Percentiles rank a stretch among this genome's conserved stretches.
These are phyloP conservation scores for Drosophila merina DNA, from an alignment of 2,888 invertebrate genomes.

Conservation along the genomic window DNA sequence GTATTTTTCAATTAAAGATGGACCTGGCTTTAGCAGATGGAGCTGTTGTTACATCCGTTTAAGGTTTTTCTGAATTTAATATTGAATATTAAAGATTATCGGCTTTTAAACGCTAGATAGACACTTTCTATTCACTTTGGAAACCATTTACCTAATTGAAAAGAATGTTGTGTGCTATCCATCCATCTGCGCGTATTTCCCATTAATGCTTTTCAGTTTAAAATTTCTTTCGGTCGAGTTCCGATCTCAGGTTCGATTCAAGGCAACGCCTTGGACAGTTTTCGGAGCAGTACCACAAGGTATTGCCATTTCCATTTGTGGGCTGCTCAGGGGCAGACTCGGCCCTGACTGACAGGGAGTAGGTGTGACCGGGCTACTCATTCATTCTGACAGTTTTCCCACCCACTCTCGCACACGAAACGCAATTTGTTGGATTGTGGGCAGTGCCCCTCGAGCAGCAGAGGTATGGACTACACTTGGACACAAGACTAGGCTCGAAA, in stretches of 20 bases:
- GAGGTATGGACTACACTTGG: slow-evolving; percentile 56
- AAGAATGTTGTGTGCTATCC: slow-evolving; percentile 27
- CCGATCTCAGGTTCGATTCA: slow-evolving; percentile 22
- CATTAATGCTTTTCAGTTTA: slow-evolving; percentile 41
- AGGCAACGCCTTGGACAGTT: slow-evolving; percentile 69
- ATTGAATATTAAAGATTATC: background rate
- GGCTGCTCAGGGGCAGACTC: slow-evolving; percentile 46
- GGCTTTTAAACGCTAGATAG: background rate
- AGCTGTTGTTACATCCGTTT: slow-evolving; percentile 15
- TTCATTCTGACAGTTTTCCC: slow-evolving; percentile 82
- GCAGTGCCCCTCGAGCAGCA: slow-evolving; percentile 77
- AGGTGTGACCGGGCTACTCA: slow-evolving; percentile 83
- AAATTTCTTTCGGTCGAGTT: slow-evolving; percentile 42
- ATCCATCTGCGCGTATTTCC: slow-evolving; percentile 17
- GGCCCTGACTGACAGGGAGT: slow-evolving; percentile 78
- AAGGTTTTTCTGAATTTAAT: background rate
- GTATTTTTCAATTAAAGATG: slow-evolving; percentile 35
- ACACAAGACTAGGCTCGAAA: background rate
- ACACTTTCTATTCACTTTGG: slow-evolving; percentile 23
- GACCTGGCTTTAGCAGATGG: slow-evolving; percentile 23
- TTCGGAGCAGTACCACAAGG: slow-evolving; percentile 56
- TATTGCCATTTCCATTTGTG: slow-evolving; percentile 37
- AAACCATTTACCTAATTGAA: slow-evolving; percentile 66
- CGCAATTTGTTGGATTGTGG: slow-evolving; percentile 81
- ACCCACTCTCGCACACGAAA: slow-evolving; percentile 80